phyloP scores from a whole-genome alignment of 2,888 invertebrate species.

The Linnaemya tessellans region DNA sequence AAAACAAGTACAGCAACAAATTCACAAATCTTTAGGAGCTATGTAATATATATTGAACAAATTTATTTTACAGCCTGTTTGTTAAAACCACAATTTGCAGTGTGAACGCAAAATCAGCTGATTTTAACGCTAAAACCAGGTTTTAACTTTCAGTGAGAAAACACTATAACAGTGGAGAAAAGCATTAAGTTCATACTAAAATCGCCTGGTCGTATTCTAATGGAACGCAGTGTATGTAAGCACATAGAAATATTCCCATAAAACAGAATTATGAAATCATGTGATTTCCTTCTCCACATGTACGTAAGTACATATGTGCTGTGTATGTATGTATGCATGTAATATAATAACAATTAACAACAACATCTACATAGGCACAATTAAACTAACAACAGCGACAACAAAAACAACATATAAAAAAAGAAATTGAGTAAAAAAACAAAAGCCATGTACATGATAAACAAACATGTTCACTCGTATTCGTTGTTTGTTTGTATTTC shows the following conservation, averaged over 20 bases:
- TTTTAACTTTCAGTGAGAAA: no score
- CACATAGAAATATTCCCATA: conserved; percentile 44
- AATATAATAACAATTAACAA: background rate
- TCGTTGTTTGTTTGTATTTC: background rate
- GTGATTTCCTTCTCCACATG: conserved; percentile 62
- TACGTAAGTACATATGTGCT: background rate
- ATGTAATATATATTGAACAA: no score
- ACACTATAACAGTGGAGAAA: no score
- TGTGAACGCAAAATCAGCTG: no score
- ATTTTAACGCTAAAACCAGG: no score
- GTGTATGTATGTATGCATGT: background rate
- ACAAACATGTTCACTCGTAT: conserved; percentile 29
- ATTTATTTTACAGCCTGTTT: no score
- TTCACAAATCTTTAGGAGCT: no score
- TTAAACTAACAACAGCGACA: conserved; percentile 14
- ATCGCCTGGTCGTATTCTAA: no score
- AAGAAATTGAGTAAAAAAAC: no score
- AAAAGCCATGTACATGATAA: conserved; percentile 10
- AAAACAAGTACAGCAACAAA: no score
- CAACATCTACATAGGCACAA: conserved; percentile 23
- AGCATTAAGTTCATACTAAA: no score
- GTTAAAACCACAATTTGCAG: no score
- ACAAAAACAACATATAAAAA: conserved; percentile 32
- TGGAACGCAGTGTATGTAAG: background rate
- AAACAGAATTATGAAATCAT: conserved; percentile 65